phyloP scores from a whole-genome alignment of 2,113 vertebrate genomes.

The Rostratula benghalensis region DNA sequence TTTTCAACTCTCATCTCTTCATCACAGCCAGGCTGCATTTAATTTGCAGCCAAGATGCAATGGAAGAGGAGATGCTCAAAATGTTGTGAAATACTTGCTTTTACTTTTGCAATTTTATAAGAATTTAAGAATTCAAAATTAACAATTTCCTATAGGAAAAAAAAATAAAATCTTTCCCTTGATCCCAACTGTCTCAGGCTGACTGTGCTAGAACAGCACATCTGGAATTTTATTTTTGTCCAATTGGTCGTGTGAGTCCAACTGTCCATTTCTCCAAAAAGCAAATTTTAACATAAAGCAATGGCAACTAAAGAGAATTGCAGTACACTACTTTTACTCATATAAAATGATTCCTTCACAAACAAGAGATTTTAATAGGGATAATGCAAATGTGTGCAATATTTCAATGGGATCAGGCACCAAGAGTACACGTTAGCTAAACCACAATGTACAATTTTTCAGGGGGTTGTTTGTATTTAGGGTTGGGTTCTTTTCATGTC shows the following conservation, averaged over 20 bases:
- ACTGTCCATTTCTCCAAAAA: background rate
- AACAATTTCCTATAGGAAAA: background rate
- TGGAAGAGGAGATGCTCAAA: background rate
- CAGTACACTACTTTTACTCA: background rate
- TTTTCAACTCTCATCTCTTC: background rate
- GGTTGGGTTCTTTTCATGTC: background rate
- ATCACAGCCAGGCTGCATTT: background rate
- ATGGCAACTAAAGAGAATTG: background rate
- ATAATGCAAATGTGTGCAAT: background rate
- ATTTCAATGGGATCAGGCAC: background rate
- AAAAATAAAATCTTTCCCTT: background rate
- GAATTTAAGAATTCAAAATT: background rate
- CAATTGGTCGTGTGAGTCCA: background rate
- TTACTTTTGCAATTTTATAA: background rate
- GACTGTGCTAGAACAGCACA: fast-evolving
- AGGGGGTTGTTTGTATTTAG: background rate
- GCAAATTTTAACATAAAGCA: background rate
- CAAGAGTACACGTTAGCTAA: background rate
- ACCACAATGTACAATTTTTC: background rate
- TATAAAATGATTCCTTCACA: background rate
- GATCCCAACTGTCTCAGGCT: background rate
- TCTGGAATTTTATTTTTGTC: background rate
- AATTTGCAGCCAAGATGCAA: background rate
- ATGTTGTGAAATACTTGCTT: background rate
- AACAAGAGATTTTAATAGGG: background rate